Base-by-base conservation (phyloP, 2,888 invertebrate genomes). In the Melangyna quadrimaculata region DNA sequence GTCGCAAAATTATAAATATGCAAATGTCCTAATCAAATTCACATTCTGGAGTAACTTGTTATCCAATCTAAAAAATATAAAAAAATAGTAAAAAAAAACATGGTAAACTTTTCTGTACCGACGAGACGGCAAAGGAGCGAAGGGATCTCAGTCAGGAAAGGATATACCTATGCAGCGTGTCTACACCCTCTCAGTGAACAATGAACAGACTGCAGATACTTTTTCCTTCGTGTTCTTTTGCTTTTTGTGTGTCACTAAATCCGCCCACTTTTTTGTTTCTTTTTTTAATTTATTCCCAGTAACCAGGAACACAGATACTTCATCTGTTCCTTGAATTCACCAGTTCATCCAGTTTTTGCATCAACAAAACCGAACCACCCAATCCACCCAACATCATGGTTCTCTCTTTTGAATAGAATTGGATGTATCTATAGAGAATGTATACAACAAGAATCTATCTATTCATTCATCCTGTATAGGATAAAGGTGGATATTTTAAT, bases 1-100 rank as follows among this genome's bases (percentile, higher is more conserved):
- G 80, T 63, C n/a, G 71, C 48, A 75, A 80, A 51, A 71, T 69
- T 37, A 81, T 67, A 80, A 86, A 88, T 92, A 92, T 92, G 91
- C 91, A 92, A 92, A 92, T 92, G 89, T 90, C 90, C 91, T 91
- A 91, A 92, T 92, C 91, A 92, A 92, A 92, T 91, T 91, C 91
- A 88, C 91, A 91, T 92, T 92, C 91, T 89, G 90, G 89, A 90
- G 90, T 90, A 91, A 91, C 90, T 91, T 91, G 90, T 91, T 91
- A 90, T 90, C 90, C 91, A 90, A 89, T 89, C 88, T 88, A 87
- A 53, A 79, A 78, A 80, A 78, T 69, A 51, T 69, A 79, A 90
- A n/a, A 24, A 67, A 75, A 53, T 19, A 45, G 4, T 3, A 43
- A 35, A 69, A 78, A 55, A 53, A 43, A 59, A 19, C 53, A 71